Evolutionary conservation across 2,797 vertebrate genomes (phyloP), one percentile per base, ranked within the genome.

Genomic region (Toxotes lorentzi): DNA sequence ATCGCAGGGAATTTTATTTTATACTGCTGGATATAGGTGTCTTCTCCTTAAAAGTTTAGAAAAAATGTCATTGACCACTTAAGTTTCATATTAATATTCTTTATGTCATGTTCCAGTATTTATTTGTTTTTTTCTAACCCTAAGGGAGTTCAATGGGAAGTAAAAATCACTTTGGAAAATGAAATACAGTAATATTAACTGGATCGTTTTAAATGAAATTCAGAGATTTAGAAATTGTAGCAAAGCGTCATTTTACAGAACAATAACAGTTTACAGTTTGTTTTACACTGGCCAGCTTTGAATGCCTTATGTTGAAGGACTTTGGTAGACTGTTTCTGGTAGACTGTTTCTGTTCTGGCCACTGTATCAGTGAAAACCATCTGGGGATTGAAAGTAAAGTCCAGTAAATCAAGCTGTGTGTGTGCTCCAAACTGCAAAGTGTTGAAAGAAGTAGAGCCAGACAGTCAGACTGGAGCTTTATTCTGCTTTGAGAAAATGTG

Each of bases 401-500:
- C 35, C 1, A 2, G 14, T 68, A 54, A 79, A 72, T 57, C 23
- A 67, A 82, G 57, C 24, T 1, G 2, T 47, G 11, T 21, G 45
- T 79, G 73, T 54, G 70, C 27, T 43, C 61, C 13, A 54, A 62
- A 66, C 38, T 35, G 53, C 50, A 51, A 32, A 40, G 13, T 59
- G 50, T 56, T 73, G 38, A 87, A 85, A 85, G 41, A 82, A 84
- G 45, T 8, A 79, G 76, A 91, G 47, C 32, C 72, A 86, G 14
- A 34, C 38, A 35, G 24, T 86, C 71, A 51, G 57, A 82, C 30
- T 69, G 76, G 24, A 72, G 76, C 51, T 93, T 90, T 91, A 91
- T 91, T 92, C 38, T 82, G 59, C 35, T 83, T 41, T 59, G 34
- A 83, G 50, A 68, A 86, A 86, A 83, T 76, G 67, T 73, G 58